Conservation (phyloP, 2,797 vertebrate genomes). For the Phalloptychus januarius region DNA sequence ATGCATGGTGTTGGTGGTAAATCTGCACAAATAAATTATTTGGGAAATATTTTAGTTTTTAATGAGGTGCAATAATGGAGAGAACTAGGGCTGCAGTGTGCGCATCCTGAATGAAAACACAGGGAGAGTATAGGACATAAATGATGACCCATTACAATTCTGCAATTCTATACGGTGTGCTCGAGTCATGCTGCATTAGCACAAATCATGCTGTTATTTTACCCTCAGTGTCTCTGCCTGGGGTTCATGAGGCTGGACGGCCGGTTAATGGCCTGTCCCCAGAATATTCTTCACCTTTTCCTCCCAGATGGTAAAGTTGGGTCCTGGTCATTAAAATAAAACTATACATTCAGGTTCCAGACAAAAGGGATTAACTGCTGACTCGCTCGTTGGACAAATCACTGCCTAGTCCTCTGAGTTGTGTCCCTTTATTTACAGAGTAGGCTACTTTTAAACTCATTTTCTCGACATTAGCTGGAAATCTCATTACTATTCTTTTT, state of each 20-base stretch:
- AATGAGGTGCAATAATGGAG: constrained; percentile 56
- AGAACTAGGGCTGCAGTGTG: constrained; percentile 22
- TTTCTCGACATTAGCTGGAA: constrained; percentile 31
- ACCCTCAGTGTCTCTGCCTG: constrained; percentile 23
- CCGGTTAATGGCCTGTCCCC: constrained; percentile 58
- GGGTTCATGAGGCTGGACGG: constrained; percentile 27
- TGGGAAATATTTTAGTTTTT: constrained; percentile 36
- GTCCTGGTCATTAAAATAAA: constrained; percentile 47
- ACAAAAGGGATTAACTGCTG: constrained; percentile 36
- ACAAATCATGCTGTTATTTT: constrained; percentile 37
- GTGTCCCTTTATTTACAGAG: constrained; percentile 39
- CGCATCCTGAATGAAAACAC: constrained; percentile 25
- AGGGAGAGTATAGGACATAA: constrained; percentile 14
- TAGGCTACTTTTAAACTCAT: constrained; percentile 49
- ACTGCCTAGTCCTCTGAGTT: constrained; percentile 27
- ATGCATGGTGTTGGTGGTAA: constrained; percentile 21
- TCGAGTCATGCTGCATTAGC: constrained; percentile 31
- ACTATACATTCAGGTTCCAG: constrained; percentile 43
- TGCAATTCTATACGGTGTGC: constrained; percentile 24
- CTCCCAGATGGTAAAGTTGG: constrained; percentile 63
- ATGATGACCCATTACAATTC: constrained; percentile 27
- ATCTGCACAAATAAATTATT: constrained; percentile 44
- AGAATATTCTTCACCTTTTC: constrained; percentile 65
- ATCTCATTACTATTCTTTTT: constrained; percentile 51
- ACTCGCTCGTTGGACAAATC: constrained; percentile 40